These are phyloP conservation scores for Platorchestia sp. DNA, from an alignment of 1,140 invertebrate species.

Conservation along the genomic window DNA sequence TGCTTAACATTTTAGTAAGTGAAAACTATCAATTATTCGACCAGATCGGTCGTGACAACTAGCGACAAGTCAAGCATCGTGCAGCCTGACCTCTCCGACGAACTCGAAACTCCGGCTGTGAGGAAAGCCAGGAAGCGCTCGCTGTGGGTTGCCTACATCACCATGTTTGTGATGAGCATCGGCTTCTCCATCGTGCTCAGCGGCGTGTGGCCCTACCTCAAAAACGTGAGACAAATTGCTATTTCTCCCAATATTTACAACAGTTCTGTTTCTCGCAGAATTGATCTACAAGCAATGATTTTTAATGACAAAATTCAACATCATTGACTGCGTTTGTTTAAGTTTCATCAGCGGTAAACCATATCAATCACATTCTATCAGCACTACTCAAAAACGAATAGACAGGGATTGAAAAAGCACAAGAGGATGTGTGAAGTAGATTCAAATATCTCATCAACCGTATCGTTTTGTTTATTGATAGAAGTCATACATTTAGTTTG, in stretches of 20 bases:
- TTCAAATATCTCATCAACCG: no score
- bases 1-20: neutral
- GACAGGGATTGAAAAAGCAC: no score
- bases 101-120: conserved; percentile 78
- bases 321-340: neutral
- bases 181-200: conserved; percentile 92
- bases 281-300: neutral
- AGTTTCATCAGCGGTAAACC: neutral
- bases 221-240: conserved; percentile 77
- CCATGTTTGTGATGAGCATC: conserved; percentile 92
- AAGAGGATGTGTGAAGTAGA: no score
- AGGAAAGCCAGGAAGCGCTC: conserved; percentile 82
- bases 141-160: conserved; percentile 88
- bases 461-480: no score
- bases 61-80: neutral
- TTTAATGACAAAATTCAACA: neutral
- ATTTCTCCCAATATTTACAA: neutral
- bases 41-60: neutral
- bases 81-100: neutral
- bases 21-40: neutral
- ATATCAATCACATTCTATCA: neutral
- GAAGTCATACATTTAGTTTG: no score
- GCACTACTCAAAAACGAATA: neutral
- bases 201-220: conserved; percentile 90
- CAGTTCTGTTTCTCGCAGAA: neutral